phyloP scores from a whole-genome alignment of 2,888 invertebrate genomes.

The Tetrapedia diversipes region DNA sequence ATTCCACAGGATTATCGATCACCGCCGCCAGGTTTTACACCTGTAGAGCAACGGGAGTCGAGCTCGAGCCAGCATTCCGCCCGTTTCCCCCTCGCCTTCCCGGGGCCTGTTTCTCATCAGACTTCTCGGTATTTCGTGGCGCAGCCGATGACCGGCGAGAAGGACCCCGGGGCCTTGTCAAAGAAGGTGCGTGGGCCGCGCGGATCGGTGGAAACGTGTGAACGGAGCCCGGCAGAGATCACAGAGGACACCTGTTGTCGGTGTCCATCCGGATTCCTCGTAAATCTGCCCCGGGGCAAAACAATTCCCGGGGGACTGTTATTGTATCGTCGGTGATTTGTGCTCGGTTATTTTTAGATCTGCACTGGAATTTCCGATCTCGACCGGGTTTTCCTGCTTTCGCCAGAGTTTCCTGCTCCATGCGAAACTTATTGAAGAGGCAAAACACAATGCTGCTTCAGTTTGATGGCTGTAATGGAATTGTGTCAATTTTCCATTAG shows the following conservation, averaged over 20 bases:
- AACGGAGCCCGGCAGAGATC: slow-evolving; percentile 49
- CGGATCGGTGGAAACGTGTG: slow-evolving; percentile 54
- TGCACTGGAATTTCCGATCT: slow-evolving; percentile 8
- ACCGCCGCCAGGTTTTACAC: background rate
- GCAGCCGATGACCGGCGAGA: slow-evolving; percentile 4
- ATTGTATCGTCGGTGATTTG: slow-evolving; percentile 33
- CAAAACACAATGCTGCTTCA: background rate
- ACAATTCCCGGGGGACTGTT: slow-evolving; percentile 28
- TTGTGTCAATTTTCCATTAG: too few species aligned
- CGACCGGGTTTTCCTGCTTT: background rate
- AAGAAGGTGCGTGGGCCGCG: slow-evolving; percentile 50
- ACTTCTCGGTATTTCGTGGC: slow-evolving; percentile 17
- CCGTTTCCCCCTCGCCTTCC: background rate
- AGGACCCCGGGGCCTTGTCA: slow-evolving; percentile 24
- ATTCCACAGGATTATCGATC: slow-evolving; percentile 6
- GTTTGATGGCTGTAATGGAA: background rate
- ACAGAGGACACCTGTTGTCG: slow-evolving; percentile 64
- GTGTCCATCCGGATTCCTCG: slow-evolving; percentile 46
- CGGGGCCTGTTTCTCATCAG: background rate
- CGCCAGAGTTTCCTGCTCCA: background rate
- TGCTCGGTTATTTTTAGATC: slow-evolving; percentile 30
- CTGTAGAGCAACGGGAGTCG: background rate
- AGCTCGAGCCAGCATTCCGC: background rate
- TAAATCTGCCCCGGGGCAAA: slow-evolving; percentile 54
- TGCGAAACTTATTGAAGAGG: background rate